Conservation (phyloP, 1,140 invertebrate genomes). For the Drosophila teissieri region DNA sequence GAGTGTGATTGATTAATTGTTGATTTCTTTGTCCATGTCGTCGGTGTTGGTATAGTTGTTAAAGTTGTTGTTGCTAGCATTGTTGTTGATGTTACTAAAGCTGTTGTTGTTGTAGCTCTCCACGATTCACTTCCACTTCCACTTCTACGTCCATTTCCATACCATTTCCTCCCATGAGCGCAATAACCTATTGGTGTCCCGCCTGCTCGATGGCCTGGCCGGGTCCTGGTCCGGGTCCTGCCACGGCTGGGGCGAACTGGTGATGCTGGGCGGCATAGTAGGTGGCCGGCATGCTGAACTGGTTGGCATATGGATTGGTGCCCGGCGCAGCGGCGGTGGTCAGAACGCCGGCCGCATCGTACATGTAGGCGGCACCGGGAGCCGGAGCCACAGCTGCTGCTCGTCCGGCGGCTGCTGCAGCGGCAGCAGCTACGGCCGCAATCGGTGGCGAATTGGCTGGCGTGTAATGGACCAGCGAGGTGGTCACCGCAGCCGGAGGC, state of each 20-base stretch:
- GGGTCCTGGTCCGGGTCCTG: slow-evolving; percentile 68
- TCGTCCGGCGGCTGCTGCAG: slow-evolving; percentile 60
- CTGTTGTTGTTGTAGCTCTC: slow-evolving; percentile 6
- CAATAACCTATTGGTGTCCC: slow-evolving; percentile 57
- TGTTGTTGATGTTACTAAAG: not conserved
- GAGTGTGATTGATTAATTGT: slow-evolving; percentile 1
- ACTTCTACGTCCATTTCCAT: no score
- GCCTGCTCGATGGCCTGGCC: slow-evolving; percentile 68
- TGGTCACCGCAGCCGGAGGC: slow-evolving; percentile 36
- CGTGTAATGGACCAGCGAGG: slow-evolving; percentile 69
- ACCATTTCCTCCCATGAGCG: not conserved
- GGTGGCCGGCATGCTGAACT: slow-evolving; percentile 75
- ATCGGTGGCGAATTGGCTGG: slow-evolving; percentile 80
- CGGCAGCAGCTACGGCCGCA: slow-evolving; percentile 64
- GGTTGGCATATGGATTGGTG: slow-evolving; percentile 80
- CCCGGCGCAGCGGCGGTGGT: slow-evolving; percentile 69
- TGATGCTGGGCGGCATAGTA: slow-evolving; percentile 74
- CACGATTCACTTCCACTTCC: not conserved
- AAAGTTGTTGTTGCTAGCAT: not conserved
- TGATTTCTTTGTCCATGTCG: slow-evolving; percentile 11
- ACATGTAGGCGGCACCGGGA: slow-evolving; percentile 71
- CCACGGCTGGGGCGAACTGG: slow-evolving; percentile 68
- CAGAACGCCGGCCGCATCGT: slow-evolving; percentile 74
- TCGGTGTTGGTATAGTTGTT: slow-evolving; percentile 19
- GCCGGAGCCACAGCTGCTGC: slow-evolving; percentile 50